Base-by-base conservation (phyloP, 2,888 invertebrate species). In the Drosophila mimica region DNA sequence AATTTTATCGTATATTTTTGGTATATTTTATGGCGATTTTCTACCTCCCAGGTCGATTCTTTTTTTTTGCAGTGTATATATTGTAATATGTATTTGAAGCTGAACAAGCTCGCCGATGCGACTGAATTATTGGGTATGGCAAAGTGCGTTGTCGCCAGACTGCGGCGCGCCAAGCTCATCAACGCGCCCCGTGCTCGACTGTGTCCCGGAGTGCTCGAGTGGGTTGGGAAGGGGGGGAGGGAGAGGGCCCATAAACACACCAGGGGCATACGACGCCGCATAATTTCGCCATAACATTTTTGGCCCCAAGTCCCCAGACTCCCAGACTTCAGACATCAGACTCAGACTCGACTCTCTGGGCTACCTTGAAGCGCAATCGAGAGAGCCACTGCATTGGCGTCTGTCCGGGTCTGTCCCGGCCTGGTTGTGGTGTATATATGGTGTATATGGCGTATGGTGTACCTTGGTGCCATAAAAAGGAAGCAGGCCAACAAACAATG, bases 391-490 rank as follows among this genome's bases (percentile, higher is more conserved):
- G 89, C 84, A 87, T 57, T 77, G 80, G n/a, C 17, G 15, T 54
- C 15, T 20, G 43, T 7, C 46, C 46, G 46, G 46, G 74, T 31
- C 51, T 61, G 70, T 59, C 73, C 69, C 15, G 28, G 34, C 3
- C 36, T 36, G 53, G 53, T n/a, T 49, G 17, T 79, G 56, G 63
- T 59, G 75, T 46, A 25, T 25, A 25, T 46, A 25, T 73, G 71
- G 69, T 70, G 67, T 30, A 46, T 46, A 7, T 73, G 71, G 69
- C 68, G 65, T 30, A 33, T 33, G 52, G 70, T 83, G 74, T 84
- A 86, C 85, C 85, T 86, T 84, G 78, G 80, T 84, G 90, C 81
- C 91, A 89, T 89, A 91, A 89, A 84, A 85, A 82, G 82, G 73
- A 83, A 82, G 66, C 82, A 62, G 82, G 78, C 85, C 81, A 88